Evolutionary conservation across 37 sponge, comb jelly and placozoan genomes (phyloP), one percentile per base, ranked within the genome.

Genomic region (Eunapius fragilis): DNA sequence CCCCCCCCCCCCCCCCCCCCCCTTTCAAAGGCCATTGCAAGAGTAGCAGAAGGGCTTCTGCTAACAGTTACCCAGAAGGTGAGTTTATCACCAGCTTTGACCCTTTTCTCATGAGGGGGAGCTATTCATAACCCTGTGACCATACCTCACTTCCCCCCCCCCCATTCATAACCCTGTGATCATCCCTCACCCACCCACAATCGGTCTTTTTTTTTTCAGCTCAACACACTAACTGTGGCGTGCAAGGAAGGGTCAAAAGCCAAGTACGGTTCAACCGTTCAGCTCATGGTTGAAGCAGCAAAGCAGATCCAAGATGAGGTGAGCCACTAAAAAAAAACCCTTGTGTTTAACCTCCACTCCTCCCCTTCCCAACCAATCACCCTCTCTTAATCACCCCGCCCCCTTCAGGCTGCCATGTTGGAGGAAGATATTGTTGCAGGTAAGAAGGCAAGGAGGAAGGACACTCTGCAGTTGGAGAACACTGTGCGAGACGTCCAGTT

Each of bases 231-330:
- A 35, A 47, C 80, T 38, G 14, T 35, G 47, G 45, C 48, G 37
- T 82, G 80, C 34, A 69, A 69, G 67, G 81, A 89, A 35, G 87
- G 80, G 10, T 34, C 84, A 25, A 93, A 70, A 77, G 94, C 89
- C 19, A 93, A 74, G 85, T 93, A 89, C 76, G 31, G 12, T 32
- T 47, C 68, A 11, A 80, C 72, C 9, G 90, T 90, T 45, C 77
- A 89, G 50, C 84, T 83, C 28, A 78, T 93, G 9, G 41, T 93
- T 2, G 82, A 79, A 13, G 90, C 94, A 49, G 84, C 94, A 12
- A 87, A 77, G 37, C 90, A 89, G 31, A 86, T 93, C 81, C 83
- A 84, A 69, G 87, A 84, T 70, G 94, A 89, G 74, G 90, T 93
- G 73, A 37, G 79, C 0, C 25, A n/a, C 31, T 10, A n/a, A n/a